These are phyloP conservation scores for Gobius niger DNA, from an alignment of 2,113 vertebrate species.

Conservation along the genomic window DNA sequence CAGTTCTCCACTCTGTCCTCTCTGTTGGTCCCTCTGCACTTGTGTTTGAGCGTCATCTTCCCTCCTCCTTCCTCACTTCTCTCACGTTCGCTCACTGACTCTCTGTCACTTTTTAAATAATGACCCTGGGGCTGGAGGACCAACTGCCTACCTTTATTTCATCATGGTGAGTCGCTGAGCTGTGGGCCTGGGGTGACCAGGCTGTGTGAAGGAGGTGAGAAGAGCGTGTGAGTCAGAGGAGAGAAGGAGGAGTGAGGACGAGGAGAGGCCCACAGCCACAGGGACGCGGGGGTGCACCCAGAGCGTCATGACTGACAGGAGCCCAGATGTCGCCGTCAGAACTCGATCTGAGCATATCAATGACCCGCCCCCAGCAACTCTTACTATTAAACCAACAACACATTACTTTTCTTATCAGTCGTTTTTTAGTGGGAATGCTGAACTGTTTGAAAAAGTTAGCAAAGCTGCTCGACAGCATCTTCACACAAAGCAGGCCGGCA, in stretches of 20 bases:
- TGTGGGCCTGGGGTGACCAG: constrained; percentile 58
- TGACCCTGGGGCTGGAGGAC: constrained; percentile 86
- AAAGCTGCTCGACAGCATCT: constrained; percentile 22
- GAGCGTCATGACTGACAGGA: constrained; percentile 76
- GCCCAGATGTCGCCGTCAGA: constrained; percentile 82
- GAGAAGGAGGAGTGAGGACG: constrained; percentile 25
- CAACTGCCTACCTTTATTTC: constrained; percentile 84
- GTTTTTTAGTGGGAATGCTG: not conserved
- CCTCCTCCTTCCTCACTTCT: constrained; percentile 51
- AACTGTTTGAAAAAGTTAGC: constrained; percentile 5
- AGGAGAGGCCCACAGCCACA: constrained; percentile 49
- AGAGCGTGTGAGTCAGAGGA: constrained; percentile 21
- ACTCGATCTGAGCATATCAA: constrained; percentile 77
- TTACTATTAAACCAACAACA: constrained; percentile 49
- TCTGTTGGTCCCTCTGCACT: constrained; percentile 39
- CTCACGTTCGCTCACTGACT: constrained; percentile 69
- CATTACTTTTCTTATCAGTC: constrained; percentile 7
- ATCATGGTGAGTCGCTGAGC: constrained; percentile 78
- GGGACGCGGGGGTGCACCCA: constrained; percentile 54
- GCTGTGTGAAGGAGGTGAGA: constrained; percentile 64
- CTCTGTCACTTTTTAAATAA: constrained; percentile 89
- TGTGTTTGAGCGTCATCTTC: constrained; percentile 43
- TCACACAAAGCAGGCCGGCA: constrained; percentile 42
- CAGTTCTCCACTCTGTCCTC: constrained; percentile 43
- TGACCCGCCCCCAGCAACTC: constrained; percentile 68